phyloP scores from a whole-genome alignment of 2,888 invertebrate genomes.

The Hybos culiciformis region DNA sequence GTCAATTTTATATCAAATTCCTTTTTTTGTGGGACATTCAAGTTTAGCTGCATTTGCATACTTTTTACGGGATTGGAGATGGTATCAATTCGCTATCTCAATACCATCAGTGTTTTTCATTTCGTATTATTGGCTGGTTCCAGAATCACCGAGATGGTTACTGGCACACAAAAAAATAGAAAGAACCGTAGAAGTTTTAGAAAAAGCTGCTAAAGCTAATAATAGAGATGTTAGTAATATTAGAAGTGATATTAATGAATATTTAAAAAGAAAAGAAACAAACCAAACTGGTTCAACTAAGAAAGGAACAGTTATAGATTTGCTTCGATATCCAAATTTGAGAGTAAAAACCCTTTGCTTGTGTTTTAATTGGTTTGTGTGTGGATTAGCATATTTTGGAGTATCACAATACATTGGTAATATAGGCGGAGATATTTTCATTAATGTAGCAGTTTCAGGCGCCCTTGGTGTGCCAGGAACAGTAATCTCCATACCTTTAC shows the following conservation, averaged over 20 bases:
- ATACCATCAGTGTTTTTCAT: conserved; percentile 45
- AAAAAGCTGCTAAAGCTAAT: conserved; percentile 46
- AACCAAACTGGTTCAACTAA: conserved; percentile 36
- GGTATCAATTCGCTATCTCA: conserved; percentile 49
- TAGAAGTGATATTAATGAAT: conserved; percentile 33
- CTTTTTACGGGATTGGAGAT: conserved; percentile 44
- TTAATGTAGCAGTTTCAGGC: conserved; percentile 73
- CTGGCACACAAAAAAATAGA: conserved; percentile 50
- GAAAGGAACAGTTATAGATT: conserved; percentile 45
- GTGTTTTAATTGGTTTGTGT: conserved; percentile 68
- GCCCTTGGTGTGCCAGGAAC: conserved; percentile 53
- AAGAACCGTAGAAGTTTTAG: conserved; percentile 47
- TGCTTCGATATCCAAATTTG: conserved; percentile 56
- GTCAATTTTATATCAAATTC: conserved; percentile 46
- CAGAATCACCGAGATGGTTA: conserved; percentile 70
- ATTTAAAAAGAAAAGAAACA: conserved; percentile 35
- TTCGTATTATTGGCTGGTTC: conserved; percentile 52
- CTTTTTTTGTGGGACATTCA: conserved; percentile 48
- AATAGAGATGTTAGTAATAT: conserved; percentile 39
- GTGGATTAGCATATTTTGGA: conserved; percentile 78
- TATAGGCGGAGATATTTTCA: conserved; percentile 65
- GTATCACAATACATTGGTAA: conserved; percentile 74
- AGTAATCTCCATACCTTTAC: conserved; percentile 48
- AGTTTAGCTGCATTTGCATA: conserved; percentile 8
- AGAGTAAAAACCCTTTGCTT: conserved; percentile 57